Percentiles rank a stretch among this genome's conserved stretches.
phyloP scores from a whole-genome alignment of 2,888 invertebrate genomes.

The Monochamus alternatus region DNA sequence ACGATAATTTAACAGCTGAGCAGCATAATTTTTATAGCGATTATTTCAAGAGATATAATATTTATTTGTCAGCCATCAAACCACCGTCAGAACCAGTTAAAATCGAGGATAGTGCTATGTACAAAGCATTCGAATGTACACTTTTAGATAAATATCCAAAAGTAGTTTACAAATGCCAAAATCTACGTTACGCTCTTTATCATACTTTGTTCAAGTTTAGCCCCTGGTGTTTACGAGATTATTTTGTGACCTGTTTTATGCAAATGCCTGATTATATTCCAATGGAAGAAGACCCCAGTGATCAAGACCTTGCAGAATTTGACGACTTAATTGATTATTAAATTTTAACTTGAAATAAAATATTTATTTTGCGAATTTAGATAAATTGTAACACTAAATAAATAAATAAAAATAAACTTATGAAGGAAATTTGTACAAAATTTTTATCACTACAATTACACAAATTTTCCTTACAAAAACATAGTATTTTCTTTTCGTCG shows the following conservation, averaged over 20 bases:
- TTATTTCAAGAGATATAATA: constrained; percentile 78
- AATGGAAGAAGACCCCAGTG: constrained; percentile 22
- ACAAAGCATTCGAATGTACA: constrained; percentile 77
- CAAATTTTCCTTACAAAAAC: constrained; percentile 52
- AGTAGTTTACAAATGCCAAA: constrained; percentile 79
- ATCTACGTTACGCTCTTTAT: constrained; percentile 79
- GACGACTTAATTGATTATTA: constrained; percentile 21
- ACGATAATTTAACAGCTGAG: constrained; percentile 76
- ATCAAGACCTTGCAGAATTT: constrained; percentile 41
- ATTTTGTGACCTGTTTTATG: constrained; percentile 78
- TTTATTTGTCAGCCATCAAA: constrained; percentile 72
- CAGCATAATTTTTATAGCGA: constrained; percentile 77
- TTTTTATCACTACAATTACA: constrained; percentile 47
- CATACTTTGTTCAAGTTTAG: constrained; percentile 77
- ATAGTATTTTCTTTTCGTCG: constrained; percentile 43
- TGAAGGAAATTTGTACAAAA: constrained; percentile 7
- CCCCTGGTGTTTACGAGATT: constrained; percentile 75
- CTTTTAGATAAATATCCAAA: constrained; percentile 76
- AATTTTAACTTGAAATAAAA: constrained; percentile 8
- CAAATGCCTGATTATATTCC: constrained; percentile 74
- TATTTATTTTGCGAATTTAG: constrained; percentile 15
- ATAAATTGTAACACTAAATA: neutral
- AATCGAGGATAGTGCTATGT: constrained; percentile 74
- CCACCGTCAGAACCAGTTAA: constrained; percentile 70
- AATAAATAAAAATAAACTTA: constrained; percentile 15